Conservation (phyloP, 2,888 invertebrate species). For the Apocheima hispidaria region DNA sequence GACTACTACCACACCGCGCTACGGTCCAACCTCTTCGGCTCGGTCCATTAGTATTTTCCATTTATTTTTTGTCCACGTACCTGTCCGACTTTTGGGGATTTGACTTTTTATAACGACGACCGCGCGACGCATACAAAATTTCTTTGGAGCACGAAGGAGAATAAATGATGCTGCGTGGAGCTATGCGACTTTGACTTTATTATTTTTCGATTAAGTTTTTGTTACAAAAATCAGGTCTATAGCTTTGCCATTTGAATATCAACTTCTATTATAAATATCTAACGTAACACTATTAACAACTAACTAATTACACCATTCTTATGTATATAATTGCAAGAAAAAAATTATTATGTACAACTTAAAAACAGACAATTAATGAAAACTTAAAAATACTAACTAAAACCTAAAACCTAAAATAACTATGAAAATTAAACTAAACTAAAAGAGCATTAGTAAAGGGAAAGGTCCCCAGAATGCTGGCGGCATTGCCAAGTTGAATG, state of each 20-base stretch:
- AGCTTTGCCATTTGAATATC: not conserved
- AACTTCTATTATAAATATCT: too few relatives aligned
- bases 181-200: conserved; percentile 68
- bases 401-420: too few relatives aligned
- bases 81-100: conserved; percentile 84
- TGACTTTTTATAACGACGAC: conserved; percentile 78
- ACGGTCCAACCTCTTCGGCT: conserved; percentile 73
- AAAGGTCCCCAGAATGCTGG: too few relatives aligned
- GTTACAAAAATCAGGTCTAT: conserved; percentile 27
- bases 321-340: too few relatives aligned
- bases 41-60: conserved; percentile 86
- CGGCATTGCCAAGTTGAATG: too few relatives aligned
- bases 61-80: conserved; percentile 86
- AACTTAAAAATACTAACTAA: too few relatives aligned
- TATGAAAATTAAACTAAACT: too few relatives aligned
- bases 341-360: too few relatives aligned
- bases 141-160: conserved; percentile 77
- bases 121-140: conserved; percentile 84
- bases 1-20: conserved; percentile 66
- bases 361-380: too few relatives aligned
- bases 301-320: too few relatives aligned
- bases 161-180: conserved; percentile 80
- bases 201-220: conserved; percentile 76
- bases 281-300: too few relatives aligned
- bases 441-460: too few relatives aligned